Evolutionary conservation across 2,797 vertebrate genomes (phyloP), one percentile per base, ranked within the genome.

Genomic region (Bradypodion ventrale): DNA sequence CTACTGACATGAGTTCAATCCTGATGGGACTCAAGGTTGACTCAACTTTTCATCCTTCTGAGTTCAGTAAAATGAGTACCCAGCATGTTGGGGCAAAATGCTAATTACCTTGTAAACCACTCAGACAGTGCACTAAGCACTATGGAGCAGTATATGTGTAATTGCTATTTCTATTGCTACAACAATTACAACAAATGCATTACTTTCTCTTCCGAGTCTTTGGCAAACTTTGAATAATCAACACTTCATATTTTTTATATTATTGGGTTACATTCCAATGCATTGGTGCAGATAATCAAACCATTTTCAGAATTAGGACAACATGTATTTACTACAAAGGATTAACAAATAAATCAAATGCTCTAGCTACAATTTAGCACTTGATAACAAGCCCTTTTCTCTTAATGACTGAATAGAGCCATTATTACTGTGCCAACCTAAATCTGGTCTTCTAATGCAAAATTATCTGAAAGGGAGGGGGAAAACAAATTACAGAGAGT

Each of bases 281-380:
- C 49, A 19, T 5, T 70, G 44, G 73, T 66, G 37, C 16, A 81
- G 79, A 72, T 37, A 29, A 80, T 75, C 46, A 66, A 84, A 74
- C 10, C 23, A 42, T 76, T 3, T 65, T 75, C 4, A 52, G 74
- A 88, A 91, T 63, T 70, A 80, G 75, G 76, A 42, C 27, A 90
- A 75, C 35, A 21, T 16, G 44, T 80, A 86, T 91, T 90, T 87
- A 52, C 25, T 77, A 49, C 42, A 15, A 62, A 0, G 0, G 73
- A 77, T 73, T 42, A 88, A 63, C 42, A 87, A 87, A 76, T 70
- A 83, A 75, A 75, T 86, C 42, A 60, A 89, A 89, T 49, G 23
- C n/a, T 87, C 49, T 63, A 16, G 2, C 78, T 63, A 78, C 52
- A 59, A 10, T 70, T 87, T 2, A 80, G 77, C 63, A 42, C 37